Evolutionary conservation across 2,113 vertebrate species (phyloP).

Genomic region (Tapirus terrestris): DNA sequence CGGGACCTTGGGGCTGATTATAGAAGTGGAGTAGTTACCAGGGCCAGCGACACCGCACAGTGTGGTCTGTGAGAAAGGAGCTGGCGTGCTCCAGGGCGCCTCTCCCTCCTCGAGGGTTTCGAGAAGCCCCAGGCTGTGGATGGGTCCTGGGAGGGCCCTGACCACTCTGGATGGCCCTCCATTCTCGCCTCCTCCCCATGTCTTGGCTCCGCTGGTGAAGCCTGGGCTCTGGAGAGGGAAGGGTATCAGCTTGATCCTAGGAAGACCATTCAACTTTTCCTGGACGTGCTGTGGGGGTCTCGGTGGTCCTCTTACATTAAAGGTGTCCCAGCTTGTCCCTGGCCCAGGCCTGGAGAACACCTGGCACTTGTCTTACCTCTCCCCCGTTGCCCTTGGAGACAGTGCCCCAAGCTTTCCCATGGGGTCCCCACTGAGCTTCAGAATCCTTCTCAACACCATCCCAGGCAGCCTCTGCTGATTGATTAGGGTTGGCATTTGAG

Average conservation of each 20-base stretch:
- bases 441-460: not conserved
- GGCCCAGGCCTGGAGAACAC: accelerated
- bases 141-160: accelerated
- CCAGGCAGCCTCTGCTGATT: not conserved
- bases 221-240: not conserved
- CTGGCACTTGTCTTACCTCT: accelerated
- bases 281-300: accelerated
- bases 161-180: accelerated
- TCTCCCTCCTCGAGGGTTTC: accelerated
- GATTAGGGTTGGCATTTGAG: not conserved
- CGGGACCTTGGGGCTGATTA: not conserved
- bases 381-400: accelerated
- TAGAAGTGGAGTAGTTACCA: not conserved
- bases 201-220: not conserved
- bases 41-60: accelerated
- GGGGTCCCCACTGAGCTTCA: accelerated
- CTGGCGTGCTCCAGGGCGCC: accelerated
- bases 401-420: accelerated
- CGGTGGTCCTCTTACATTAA: accelerated
- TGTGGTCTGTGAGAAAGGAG: accelerated
- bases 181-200: accelerated
- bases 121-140: not conserved
- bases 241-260: accelerated
- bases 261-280: accelerated
- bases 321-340: not conserved